These are phyloP conservation scores for Drosophila novamexicana DNA, from an alignment of 1,140 invertebrate species.

Conservation along the genomic window DNA sequence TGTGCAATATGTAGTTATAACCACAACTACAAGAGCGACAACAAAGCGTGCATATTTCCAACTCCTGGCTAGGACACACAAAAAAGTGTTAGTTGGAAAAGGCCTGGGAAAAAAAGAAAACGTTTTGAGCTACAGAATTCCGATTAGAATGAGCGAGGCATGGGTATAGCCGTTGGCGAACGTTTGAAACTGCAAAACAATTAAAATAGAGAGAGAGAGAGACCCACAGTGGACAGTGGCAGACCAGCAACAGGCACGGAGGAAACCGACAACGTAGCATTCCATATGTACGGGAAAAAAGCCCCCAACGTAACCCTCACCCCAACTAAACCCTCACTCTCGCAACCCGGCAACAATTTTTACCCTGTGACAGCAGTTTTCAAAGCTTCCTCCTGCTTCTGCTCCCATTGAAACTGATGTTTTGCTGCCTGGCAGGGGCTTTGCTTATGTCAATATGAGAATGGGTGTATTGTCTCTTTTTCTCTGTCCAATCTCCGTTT, in stretches of 20 bases:
- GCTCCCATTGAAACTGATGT: slow-evolving; percentile 12
- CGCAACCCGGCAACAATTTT: slow-evolving; percentile 31
- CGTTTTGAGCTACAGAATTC: slow-evolving; percentile 14
- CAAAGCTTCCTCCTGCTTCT: neutral
- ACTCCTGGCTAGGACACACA: neutral
- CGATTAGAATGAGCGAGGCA: slow-evolving; percentile 23
- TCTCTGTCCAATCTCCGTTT: neutral
- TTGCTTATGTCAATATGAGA: slow-evolving; percentile 55
- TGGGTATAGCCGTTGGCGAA: slow-evolving; percentile 7
- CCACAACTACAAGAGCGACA: slow-evolving; percentile 24
- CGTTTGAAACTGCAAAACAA: slow-evolving; percentile 46
- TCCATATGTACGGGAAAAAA: slow-evolving; percentile 15
- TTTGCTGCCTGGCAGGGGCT: slow-evolving; percentile 38
- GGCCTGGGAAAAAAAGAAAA: slow-evolving; percentile 5
- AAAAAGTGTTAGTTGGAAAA: slow-evolving; percentile 38
- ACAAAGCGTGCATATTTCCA: neutral
- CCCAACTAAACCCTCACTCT: slow-evolving; percentile 1
- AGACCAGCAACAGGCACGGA: slow-evolving; percentile 38
- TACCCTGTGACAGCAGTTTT: slow-evolving; percentile 43
- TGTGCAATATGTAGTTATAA: slow-evolving; percentile 38
- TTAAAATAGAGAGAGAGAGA: slow-evolving; percentile 51
- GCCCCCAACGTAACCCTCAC: neutral
- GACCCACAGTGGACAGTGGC: slow-evolving; percentile 13
- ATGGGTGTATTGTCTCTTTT: slow-evolving; percentile 24
- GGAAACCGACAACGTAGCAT: slow-evolving; percentile 10